Evolutionary conservation across 1,140 invertebrate genomes (phyloP).

Genomic region (Ips typographus): DNA sequence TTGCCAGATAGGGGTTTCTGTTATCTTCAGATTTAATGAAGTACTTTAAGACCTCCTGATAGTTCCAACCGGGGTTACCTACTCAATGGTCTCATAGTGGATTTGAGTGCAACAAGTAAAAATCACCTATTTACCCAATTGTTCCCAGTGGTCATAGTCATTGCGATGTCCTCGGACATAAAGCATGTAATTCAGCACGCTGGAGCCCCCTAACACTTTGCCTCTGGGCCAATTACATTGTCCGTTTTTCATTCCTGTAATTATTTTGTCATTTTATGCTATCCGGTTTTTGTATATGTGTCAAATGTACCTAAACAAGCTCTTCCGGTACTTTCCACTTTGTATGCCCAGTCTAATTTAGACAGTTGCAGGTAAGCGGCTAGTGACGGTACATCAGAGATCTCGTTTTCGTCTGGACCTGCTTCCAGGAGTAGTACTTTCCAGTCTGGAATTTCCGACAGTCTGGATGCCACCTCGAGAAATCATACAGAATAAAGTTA

Average conservation of each 20-base stretch:
- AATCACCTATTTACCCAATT: conserved; percentile 64
- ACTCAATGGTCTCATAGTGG: no score
- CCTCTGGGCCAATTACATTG: conserved; percentile 83
- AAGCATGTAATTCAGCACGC: conserved; percentile 93
- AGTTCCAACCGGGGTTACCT: conserved; percentile 83
- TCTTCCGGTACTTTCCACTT: conserved; percentile 82
- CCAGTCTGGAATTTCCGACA: conserved; percentile 81
- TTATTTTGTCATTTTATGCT: no score
- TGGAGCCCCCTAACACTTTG: conserved; percentile 86
- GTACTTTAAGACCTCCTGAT: conserved; percentile 82
- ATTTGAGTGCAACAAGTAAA: no score
- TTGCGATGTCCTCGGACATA: conserved; percentile 82
- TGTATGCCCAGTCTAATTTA: conserved; percentile 89
- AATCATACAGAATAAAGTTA: neutral
- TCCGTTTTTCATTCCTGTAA: conserved; percentile 63
- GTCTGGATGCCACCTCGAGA: conserved; percentile 68
- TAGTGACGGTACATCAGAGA: conserved; percentile 84
- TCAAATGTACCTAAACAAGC: conserved; percentile 62
- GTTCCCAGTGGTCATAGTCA: conserved; percentile 92
- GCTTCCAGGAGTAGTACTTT: conserved; percentile 87
- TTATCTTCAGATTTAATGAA: conserved; percentile 91
- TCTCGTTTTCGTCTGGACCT: conserved; percentile 89
- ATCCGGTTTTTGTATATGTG: neutral
- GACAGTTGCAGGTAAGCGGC: conserved; percentile 85
- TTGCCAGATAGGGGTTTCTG: conserved; percentile 75